phyloP scores from a whole-genome alignment of 2,888 invertebrate genomes.

The Paralinhomoeus sp. region DNA sequence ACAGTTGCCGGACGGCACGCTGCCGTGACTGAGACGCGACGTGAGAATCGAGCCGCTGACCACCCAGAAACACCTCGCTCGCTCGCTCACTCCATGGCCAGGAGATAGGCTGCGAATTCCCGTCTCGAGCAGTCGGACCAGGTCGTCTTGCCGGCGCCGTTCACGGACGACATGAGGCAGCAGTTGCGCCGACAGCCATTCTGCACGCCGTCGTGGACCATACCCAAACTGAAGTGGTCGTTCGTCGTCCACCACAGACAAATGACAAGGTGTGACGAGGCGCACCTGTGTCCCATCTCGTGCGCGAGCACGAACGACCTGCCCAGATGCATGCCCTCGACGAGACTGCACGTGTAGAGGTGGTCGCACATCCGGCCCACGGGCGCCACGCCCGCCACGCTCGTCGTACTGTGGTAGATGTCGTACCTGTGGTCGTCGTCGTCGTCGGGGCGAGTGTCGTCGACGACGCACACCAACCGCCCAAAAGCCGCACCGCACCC shows the following conservation, averaged over 20 bases:
- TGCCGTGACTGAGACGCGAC: not conserved
- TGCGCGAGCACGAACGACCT: constrained; percentile 24
- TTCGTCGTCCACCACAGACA: not conserved
- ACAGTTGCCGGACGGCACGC: not conserved
- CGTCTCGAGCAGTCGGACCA: constrained; percentile 22
- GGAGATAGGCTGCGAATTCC: constrained; percentile 22
- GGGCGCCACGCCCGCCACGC: constrained; percentile 25
- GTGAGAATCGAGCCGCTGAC: not conserved
- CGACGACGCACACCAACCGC: not conserved
- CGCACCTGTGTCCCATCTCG: constrained; percentile 26
- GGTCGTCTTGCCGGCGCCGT: constrained; percentile 24
- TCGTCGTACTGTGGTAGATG: constrained; percentile 23
- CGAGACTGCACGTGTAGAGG: constrained; percentile 21
- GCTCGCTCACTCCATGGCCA: constrained; percentile 18
- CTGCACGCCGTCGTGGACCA: constrained; percentile 26
- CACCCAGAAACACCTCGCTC: not conserved
- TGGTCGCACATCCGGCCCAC: constrained; percentile 25
- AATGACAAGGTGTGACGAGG: not conserved
- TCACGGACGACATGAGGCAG: constrained; percentile 24
- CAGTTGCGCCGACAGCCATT: constrained; percentile 20
- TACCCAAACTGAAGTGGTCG: constrained; percentile 18
- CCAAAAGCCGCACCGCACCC: constrained; percentile 8
- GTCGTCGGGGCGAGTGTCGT: too few species aligned
- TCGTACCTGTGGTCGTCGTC: constrained; percentile 14
- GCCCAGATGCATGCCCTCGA: constrained; percentile 23